phyloP scores from a whole-genome alignment of 2,888 invertebrate genomes.

The Cantharis rufa region DNA sequence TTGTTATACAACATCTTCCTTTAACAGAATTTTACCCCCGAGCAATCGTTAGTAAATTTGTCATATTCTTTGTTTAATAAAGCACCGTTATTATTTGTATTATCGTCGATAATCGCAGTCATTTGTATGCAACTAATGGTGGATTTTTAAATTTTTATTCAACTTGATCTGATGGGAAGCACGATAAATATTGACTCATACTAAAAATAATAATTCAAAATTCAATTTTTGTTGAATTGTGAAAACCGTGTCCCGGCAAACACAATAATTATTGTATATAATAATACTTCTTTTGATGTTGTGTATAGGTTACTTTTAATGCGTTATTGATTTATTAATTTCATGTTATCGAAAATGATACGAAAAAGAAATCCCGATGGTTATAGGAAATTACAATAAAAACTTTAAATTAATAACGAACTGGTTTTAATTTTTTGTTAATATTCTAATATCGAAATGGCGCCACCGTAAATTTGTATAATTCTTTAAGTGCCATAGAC shows the following conservation, averaged over 20 bases:
- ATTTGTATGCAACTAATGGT: constrained; percentile 1
- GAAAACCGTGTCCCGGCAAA: background rate
- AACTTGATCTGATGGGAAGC: background rate
- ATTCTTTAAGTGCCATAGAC: constrained; percentile 15
- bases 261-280: background rate
- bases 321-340: background rate
- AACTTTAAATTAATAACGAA: constrained; percentile 21
- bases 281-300: background rate
- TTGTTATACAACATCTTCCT: constrained; percentile 16
- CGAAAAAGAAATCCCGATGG: constrained; percentile 6
- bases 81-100: constrained; percentile 7
- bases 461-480: constrained; percentile 29
- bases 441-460: constrained; percentile 30
- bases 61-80: constrained; percentile 3
- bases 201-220: background rate
- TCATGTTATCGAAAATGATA: background rate
- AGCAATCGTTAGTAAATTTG: background rate
- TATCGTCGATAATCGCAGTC: constrained; percentile 1
- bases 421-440: constrained; percentile 32
- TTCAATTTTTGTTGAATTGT: background rate
- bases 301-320: background rate
- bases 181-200: background rate
- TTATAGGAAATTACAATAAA: constrained; percentile 22
- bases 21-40: constrained; percentile 1
- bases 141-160: background rate